Conservation (phyloP, 2,113 vertebrate species). For the Tragelaphus strepsiceros region DNA sequence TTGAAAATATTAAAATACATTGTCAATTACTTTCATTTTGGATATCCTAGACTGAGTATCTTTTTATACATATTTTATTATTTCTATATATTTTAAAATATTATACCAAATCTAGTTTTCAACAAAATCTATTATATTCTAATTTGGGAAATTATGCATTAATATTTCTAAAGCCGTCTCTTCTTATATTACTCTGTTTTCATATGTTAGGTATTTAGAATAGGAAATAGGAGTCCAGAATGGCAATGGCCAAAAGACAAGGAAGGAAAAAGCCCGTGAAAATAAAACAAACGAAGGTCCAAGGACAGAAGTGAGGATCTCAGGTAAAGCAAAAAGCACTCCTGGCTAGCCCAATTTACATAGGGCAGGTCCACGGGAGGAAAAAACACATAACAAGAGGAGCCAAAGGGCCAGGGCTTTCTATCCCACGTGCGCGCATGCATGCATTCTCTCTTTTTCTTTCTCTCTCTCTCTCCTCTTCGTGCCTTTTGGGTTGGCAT, state of each 20-base stretch:
- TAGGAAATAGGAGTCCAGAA: not conserved
- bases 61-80: not conserved
- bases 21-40: not conserved
- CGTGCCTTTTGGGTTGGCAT: not conserved
- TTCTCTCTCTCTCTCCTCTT: not conserved
- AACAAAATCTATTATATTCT: not conserved
- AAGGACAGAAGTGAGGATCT: not conserved
- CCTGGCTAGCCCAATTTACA: not conserved
- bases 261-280: not conserved
- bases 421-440: rapidly evolving
- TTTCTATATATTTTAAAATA: not conserved
- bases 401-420: not conserved
- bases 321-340: not conserved
- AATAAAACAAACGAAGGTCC: not conserved
- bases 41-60: not conserved
- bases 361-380: not conserved
- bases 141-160: not conserved
- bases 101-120: not conserved
- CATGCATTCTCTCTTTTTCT: not conserved
- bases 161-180: not conserved
- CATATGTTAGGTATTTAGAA: not conserved
- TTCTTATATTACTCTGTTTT: not conserved
- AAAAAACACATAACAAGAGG: not conserved
- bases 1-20: not conserved
- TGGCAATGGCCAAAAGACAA: not conserved